A percentile compares a stretch with the other conserved stretches of the same genome.
Evolutionary conservation across 2,113 vertebrate species (phyloP).

Genomic region (Gasterosteus aculeatus): DNA sequence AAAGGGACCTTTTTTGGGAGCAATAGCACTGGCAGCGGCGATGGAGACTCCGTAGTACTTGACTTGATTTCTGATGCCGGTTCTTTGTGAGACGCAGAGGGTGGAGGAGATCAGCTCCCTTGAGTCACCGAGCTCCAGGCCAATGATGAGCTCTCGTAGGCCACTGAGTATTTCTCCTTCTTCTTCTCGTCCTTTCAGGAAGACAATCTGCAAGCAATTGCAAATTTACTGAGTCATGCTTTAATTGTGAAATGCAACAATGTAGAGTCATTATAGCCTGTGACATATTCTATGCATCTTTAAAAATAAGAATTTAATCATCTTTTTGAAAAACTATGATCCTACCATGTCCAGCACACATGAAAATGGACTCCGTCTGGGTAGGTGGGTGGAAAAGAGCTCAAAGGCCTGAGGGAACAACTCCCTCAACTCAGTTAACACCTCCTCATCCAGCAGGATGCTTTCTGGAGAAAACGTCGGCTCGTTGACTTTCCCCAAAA

Average conservation of each 20-base stretch:
- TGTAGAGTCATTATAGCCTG: neutral
- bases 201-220: constrained; percentile 16
- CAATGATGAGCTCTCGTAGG: fast-evolving
- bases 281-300: neutral
- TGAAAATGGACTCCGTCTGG: constrained; percentile 39
- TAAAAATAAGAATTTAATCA: neutral
- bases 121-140: fast-evolving
- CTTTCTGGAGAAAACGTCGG: fast-evolving
- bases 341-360: constrained; percentile 55
- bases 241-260: neutral
- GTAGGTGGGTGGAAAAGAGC: neutral
- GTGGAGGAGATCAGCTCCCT: neutral
- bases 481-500: neutral
- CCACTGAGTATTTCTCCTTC: fast-evolving
- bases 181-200: fast-evolving
- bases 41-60: constrained; percentile 55
- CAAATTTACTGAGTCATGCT: neutral
- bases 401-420: neutral
- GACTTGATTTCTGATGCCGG: fast-evolving
- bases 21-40: too few relatives aligned
- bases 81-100: constrained; percentile 39
- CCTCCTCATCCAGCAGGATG: fast-evolving
- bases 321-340: neutral
- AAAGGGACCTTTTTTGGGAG: too few relatives aligned
- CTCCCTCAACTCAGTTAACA: fast-evolving